phyloP scores from a whole-genome alignment of 2,888 invertebrate genomes.

The Perizoma flavofasciatum region DNA sequence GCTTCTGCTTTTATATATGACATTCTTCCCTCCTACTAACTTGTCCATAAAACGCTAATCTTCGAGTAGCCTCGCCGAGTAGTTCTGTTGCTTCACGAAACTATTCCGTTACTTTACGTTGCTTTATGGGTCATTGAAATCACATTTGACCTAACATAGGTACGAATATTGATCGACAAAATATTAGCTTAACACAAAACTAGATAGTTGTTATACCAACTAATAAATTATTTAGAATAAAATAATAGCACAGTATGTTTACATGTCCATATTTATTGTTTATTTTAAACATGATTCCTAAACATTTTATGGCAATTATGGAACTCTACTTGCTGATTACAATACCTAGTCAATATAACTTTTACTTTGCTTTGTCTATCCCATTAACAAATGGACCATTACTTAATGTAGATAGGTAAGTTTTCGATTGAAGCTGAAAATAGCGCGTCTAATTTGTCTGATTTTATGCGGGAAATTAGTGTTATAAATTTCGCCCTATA shows the following conservation, averaged over 20 bases:
- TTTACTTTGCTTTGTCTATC: constrained; percentile 8
- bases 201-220: background rate
- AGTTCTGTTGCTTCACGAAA: no score
- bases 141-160: constrained; percentile 2
- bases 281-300: constrained; percentile 45
- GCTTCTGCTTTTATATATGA: no score
- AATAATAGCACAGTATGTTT: constrained; percentile 32
- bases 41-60: no score
- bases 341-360: constrained; percentile 22
- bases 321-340: constrained; percentile 38
- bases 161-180: background rate
- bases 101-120: background rate
- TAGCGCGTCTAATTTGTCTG: constrained; percentile 10
- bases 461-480: constrained; percentile 9
- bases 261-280: constrained; percentile 48
- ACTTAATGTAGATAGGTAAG: background rate
- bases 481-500: background rate
- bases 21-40: no score
- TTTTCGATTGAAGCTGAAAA: constrained; percentile 8
- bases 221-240: constrained; percentile 11
- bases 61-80: no score
- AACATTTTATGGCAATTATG: constrained; percentile 46
- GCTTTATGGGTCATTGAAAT: constrained; percentile 12
- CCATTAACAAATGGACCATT: background rate
- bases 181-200: constrained; percentile 19